Evolutionary conservation across 1,140 invertebrate genomes (phyloP).

Genomic region (Acyrthosiphon pisum): DNA sequence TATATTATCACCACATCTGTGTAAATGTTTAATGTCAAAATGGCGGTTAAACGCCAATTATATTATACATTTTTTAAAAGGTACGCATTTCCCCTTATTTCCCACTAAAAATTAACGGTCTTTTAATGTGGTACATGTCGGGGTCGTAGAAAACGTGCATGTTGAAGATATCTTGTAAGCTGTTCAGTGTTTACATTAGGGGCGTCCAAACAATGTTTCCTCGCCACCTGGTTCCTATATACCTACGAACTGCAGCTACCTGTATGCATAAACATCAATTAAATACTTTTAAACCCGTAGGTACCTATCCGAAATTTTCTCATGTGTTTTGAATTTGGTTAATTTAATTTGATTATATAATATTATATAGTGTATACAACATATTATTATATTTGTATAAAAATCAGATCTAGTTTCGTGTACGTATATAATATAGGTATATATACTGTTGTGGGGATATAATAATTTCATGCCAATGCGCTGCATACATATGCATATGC

Average conservation of each 20-base stretch:
- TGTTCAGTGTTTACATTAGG: constrained; percentile 11
- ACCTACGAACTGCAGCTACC: neutral
- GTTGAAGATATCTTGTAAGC: neutral
- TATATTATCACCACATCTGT: neutral
- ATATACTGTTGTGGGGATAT: neutral
- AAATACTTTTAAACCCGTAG: neutral
- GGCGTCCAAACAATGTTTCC: neutral
- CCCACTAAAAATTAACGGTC: neutral
- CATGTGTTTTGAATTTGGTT: neutral
- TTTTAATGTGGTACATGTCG: neutral
- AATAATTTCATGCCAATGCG: neutral
- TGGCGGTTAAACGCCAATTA: constrained; percentile 17
- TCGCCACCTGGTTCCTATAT: neutral
- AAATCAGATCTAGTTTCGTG: no score
- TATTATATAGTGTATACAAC: neutral
- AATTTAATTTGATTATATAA: neutral
- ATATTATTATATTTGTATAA: neutral
- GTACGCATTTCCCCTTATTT: neutral
- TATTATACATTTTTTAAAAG: neutral
- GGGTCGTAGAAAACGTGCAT: neutral
- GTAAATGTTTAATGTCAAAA: neutral
- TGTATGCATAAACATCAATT: neutral
- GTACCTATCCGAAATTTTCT: neutral
- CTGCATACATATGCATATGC: no score
- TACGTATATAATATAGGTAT: neutral